These are phyloP conservation scores for Sternotherus odoratus DNA, from an alignment of 2,797 vertebrate genomes.

Conservation along the genomic window DNA sequence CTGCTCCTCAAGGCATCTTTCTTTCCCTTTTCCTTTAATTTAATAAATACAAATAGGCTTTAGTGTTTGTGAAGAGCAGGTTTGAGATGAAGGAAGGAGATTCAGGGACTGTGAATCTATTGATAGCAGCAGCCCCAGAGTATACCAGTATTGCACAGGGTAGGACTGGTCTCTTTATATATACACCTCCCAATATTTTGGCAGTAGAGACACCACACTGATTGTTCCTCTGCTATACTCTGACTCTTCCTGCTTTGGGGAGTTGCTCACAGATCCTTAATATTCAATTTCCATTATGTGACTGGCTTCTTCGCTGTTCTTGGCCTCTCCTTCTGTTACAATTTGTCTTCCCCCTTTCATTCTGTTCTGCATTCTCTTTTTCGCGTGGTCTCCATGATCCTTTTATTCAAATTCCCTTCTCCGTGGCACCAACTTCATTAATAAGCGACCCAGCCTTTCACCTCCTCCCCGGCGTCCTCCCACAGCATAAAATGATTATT, in stretches of 20 bases:
- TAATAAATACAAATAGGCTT: not conserved
- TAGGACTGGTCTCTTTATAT: not conserved
- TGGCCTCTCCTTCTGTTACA: not conserved
- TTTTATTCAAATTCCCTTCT: not conserved
- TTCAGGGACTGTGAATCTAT: not conserved
- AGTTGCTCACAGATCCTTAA: not conserved
- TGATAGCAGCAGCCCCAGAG: fast-evolving
- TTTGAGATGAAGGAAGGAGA: not conserved
- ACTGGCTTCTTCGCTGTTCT: not conserved
- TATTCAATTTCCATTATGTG: not conserved
- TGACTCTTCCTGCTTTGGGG: not conserved
- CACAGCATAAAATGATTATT: constrained; percentile 23
- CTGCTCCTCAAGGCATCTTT: not conserved
- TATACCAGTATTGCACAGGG: not conserved
- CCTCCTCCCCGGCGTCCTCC: constrained; percentile 1
- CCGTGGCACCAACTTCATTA: not conserved
- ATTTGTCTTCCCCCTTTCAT: not conserved
- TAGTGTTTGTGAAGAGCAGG: not conserved
- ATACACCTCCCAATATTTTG: not conserved
- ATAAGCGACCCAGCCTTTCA: constrained; percentile 27
- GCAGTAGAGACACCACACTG: not conserved
- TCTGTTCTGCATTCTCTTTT: not conserved
- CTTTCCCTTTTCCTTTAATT: not conserved
- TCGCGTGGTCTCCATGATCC: not conserved
- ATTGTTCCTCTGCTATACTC: not conserved